Percentiles rank a stretch among this genome's conserved stretches.
Conservation (phyloP, 1,140 invertebrate species). For the Coenobita brevimanus region DNA sequence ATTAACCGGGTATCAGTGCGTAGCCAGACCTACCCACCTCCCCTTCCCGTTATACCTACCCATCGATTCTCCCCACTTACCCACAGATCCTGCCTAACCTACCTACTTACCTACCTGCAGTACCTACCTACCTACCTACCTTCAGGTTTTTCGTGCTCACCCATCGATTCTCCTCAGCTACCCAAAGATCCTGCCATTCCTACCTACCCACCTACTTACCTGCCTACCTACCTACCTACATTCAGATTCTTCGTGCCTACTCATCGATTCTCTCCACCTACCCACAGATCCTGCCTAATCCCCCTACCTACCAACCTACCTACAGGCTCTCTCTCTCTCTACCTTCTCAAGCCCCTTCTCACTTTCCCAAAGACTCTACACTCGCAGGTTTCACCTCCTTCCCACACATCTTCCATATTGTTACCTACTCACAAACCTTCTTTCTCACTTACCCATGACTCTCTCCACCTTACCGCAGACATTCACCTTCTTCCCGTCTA, state of each 20-base stretch:
- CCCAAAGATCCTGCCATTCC: not conserved
- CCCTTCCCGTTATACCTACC: not conserved
- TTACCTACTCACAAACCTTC: too few relatives aligned
- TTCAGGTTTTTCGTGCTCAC: not conserved
- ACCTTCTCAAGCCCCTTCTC: too few relatives aligned
- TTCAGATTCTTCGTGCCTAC: not conserved
- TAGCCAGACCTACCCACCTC: not conserved
- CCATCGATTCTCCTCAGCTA: not conserved
- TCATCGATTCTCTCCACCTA: not conserved
- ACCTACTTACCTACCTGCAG: not conserved
- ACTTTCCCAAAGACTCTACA: too few relatives aligned
- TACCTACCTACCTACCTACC: not conserved
- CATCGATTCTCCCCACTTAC: not conserved
- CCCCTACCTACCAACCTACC: too few relatives aligned
- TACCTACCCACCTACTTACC: not conserved
- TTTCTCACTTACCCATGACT: too few relatives aligned
- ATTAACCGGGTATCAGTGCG: conserved; percentile 28
- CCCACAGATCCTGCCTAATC: not conserved
- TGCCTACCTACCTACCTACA: not conserved
- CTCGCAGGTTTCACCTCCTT: too few relatives aligned
- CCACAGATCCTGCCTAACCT: not conserved
- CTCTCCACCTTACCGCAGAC: too few relatives aligned
- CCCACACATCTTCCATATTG: too few relatives aligned
- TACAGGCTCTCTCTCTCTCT: too few relatives aligned
- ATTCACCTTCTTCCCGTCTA: too few relatives aligned